These are phyloP conservation scores for Etheostoma spectabile DNA, from an alignment of 2,113 vertebrate genomes.

Conservation along the genomic window DNA sequence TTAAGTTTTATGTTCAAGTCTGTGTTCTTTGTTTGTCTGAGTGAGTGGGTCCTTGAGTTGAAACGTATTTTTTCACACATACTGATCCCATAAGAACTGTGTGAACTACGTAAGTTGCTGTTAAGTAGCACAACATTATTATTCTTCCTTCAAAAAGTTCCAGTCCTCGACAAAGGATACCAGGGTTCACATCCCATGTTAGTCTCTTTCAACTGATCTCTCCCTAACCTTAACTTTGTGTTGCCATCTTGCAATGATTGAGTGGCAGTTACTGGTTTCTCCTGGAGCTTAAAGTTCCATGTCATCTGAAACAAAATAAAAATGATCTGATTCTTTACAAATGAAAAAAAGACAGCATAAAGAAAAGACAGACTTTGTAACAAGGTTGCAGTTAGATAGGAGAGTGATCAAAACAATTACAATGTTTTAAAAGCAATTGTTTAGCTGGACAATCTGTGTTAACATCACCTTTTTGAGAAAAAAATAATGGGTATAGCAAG, in stretches of 20 bases:
- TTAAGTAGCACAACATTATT: neutral
- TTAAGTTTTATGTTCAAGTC: neutral
- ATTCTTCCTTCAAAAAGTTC: neutral
- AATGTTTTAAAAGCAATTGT: neutral
- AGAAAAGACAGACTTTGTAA: neutral
- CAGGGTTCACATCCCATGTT: neutral
- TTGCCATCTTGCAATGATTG: neutral
- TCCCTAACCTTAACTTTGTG: neutral
- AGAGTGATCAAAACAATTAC: neutral
- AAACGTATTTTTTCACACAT: neutral
- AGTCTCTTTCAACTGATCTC: neutral
- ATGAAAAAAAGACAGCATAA: neutral
- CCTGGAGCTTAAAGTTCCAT: too few relatives aligned
- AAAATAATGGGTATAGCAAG: neutral
- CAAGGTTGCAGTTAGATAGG: neutral
- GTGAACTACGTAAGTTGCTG: neutral
- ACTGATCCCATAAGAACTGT: constrained; percentile 3
- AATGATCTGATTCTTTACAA: neutral
- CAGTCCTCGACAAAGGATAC: neutral
- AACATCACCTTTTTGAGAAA: neutral
- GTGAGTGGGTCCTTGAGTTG: neutral
- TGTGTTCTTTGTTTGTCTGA: neutral
- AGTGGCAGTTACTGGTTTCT: neutral
- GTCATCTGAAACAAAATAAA: neutral
- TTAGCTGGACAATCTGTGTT: neutral